Evolutionary conservation across 2,888 invertebrate genomes (phyloP).

Genomic region (Drosophila colorata): DNA sequence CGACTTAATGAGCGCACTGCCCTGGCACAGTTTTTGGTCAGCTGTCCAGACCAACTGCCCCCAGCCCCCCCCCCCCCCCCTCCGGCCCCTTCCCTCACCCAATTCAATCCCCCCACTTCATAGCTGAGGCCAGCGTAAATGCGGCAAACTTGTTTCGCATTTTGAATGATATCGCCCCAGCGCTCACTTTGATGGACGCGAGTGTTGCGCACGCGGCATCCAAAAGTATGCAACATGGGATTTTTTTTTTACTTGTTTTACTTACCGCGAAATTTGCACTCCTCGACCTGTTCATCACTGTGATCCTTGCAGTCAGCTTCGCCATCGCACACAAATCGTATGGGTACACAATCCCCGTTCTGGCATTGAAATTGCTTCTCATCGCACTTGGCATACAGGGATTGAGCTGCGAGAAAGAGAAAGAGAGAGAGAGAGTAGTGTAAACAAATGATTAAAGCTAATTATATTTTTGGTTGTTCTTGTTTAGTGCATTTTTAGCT

Average conservation of each 20-base stretch:
- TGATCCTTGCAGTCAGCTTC: conserved; percentile 92
- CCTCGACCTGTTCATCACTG: conserved; percentile 91
- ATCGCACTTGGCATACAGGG: conserved; percentile 75
- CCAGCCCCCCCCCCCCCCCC: background rate
- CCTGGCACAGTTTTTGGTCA: conserved; percentile 76
- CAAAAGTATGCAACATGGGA: conserved; percentile 54
- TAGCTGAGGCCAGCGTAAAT: conserved; percentile 16
- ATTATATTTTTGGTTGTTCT: conserved; percentile 49
- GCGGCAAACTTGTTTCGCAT: conserved; percentile 66
- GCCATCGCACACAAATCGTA: conserved; percentile 92
- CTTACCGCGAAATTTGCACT: conserved; percentile 89
- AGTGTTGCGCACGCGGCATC: conserved; percentile 52
- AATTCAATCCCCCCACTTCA: background rate
- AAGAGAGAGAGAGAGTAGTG: conserved; percentile 22
- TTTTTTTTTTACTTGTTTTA: conserved; percentile 5
- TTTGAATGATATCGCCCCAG: conserved; percentile 46
- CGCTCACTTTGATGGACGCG: conserved; percentile 43
- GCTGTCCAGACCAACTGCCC: conserved; percentile 13
- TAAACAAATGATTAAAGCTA: conserved; percentile 72
- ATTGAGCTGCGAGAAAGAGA: conserved; percentile 71
- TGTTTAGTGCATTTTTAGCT: conserved; percentile 27
- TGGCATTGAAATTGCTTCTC: conserved; percentile 91
- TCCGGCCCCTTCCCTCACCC: background rate
- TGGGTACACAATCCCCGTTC: conserved; percentile 91
- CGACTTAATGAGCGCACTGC: conserved; percentile 67